A percentile compares a stretch with the other conserved stretches of the same genome.
phyloP scores from a whole-genome alignment of 1,140 invertebrate species.

The Cardiocondyla obscurior region DNA sequence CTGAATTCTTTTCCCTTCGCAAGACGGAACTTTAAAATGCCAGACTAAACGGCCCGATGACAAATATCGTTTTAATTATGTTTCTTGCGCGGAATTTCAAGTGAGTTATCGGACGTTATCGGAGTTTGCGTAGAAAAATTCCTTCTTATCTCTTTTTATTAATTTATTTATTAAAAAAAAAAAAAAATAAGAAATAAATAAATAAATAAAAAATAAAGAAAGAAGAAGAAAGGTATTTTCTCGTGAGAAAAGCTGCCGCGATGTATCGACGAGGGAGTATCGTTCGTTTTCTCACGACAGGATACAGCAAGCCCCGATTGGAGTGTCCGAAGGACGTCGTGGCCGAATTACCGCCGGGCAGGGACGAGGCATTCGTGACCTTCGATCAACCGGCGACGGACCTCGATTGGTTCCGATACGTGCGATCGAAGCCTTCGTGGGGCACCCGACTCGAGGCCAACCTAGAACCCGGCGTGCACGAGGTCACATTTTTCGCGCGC shows the following conservation, averaged over 20 bases:
- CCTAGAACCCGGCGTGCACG: slow-evolving; percentile 79
- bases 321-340: slow-evolving; percentile 81
- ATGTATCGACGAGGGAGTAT: background rate
- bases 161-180: background rate
- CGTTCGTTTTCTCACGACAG: slow-evolving; percentile 60
- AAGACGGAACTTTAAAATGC: background rate
- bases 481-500: slow-evolving; percentile 81
- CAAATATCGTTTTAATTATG: background rate
- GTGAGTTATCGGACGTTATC: background rate
- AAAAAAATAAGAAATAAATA: no score
- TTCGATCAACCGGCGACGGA: slow-evolving; percentile 83
- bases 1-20: background rate
- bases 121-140: background rate
- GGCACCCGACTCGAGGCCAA: slow-evolving; percentile 81
- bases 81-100: background rate
- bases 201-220: no score
- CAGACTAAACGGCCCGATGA: background rate
- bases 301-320: slow-evolving; percentile 80
- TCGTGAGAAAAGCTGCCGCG: slow-evolving; percentile 1
- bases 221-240: background rate
- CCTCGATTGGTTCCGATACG: slow-evolving; percentile 84
- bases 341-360: slow-evolving; percentile 78
- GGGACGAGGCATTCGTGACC: slow-evolving; percentile 81
- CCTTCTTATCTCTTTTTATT: background rate
- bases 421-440: slow-evolving; percentile 82